A percentile compares a stretch with the other conserved stretches of the same genome.
Conservation (phyloP, 2,888 invertebrate species). For the Dastarcus helophoroides region DNA sequence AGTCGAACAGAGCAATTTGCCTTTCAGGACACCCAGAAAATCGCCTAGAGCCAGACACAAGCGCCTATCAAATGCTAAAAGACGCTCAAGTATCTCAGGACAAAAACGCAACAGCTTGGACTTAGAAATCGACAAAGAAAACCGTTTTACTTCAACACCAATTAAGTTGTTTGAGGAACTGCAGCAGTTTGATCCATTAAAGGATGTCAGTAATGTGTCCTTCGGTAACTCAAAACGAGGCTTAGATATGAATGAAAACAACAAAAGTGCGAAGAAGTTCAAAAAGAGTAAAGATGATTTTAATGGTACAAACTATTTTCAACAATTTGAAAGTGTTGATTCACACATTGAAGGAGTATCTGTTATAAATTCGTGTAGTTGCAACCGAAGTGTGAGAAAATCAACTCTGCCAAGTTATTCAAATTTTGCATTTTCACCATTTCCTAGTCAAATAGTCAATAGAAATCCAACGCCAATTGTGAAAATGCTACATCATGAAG, state of each 20-base stretch:
- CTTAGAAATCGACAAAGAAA: conserved; percentile 46
- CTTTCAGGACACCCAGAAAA: conserved; percentile 35
- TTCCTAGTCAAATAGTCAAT: no score
- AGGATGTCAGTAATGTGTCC: conserved; percentile 49
- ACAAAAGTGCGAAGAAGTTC: conserved; percentile 16
- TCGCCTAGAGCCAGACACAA: conserved; percentile 36
- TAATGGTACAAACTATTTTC: conserved; percentile 27
- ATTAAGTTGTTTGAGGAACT: conserved; percentile 37
- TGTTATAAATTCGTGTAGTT: conserved; percentile 9
- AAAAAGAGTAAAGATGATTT: conserved; percentile 33
- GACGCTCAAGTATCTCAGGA: conserved; percentile 29
- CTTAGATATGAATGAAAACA: conserved; percentile 15
- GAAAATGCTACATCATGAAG: no score
- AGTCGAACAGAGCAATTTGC: conserved; percentile 20
- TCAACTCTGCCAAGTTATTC: no score
- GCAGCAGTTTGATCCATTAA: conserved; percentile 36
- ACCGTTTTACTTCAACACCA: conserved; percentile 48
- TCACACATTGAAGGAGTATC: conserved; percentile 29
- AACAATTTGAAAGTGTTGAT: conserved; percentile 30
- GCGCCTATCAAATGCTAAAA: conserved; percentile 31
- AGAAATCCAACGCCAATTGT: no score
- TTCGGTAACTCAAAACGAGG: conserved; percentile 17
- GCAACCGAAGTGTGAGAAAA: conserved; percentile 6
- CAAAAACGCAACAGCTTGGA: conserved; percentile 43
- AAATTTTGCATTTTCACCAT: no score